phyloP scores from a whole-genome alignment of 2,888 invertebrate species.

The Rhagonycha lutea region DNA sequence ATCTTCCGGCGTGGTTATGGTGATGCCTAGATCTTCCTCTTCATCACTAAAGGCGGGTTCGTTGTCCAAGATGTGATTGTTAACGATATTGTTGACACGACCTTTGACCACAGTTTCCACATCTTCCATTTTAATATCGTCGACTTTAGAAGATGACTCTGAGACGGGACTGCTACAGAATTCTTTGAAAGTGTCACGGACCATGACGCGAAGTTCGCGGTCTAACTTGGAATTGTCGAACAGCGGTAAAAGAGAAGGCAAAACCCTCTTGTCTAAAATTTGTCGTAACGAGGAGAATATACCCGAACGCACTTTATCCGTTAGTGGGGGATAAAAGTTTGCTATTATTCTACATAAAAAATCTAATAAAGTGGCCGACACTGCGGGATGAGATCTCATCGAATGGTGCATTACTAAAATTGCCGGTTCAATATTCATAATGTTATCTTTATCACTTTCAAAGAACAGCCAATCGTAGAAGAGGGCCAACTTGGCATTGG shows the following conservation, averaged over 20 bases:
- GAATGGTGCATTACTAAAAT: conserved; percentile 94
- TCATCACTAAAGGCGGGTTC: conserved; percentile 87
- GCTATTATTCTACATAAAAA: conserved; percentile 90
- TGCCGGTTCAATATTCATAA: conserved; percentile 95
- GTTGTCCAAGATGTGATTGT: conserved; percentile 59
- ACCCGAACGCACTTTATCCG: conserved; percentile 79
- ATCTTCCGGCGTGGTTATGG: conserved; percentile 58
- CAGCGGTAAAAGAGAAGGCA: conserved; percentile 81
- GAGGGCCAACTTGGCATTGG: conserved; percentile 87
- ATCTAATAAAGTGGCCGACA: conserved; percentile 87
- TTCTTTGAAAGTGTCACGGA: conserved; percentile 89
- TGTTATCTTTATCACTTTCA: conserved; percentile 88
- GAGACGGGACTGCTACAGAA: conserved; percentile 70
- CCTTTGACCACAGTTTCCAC: conserved; percentile 32
- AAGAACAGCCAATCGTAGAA: conserved; percentile 95
- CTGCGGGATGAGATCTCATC: conserved; percentile 87
- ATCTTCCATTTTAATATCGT: conserved; percentile 43
- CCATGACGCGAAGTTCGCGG: conserved; percentile 78
- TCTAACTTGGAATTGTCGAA: conserved; percentile 89
- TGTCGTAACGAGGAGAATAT: conserved; percentile 82
- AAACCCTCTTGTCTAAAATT: conserved; percentile 89
- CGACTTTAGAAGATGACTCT: conserved; percentile 58
- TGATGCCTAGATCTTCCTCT: conserved; percentile 67
- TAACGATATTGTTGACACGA: conserved; percentile 38
- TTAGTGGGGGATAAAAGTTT: conserved; percentile 80